Evolutionary conservation across 2,113 vertebrate species (phyloP).

Genomic region (Rhinichthys klamathensis): DNA sequence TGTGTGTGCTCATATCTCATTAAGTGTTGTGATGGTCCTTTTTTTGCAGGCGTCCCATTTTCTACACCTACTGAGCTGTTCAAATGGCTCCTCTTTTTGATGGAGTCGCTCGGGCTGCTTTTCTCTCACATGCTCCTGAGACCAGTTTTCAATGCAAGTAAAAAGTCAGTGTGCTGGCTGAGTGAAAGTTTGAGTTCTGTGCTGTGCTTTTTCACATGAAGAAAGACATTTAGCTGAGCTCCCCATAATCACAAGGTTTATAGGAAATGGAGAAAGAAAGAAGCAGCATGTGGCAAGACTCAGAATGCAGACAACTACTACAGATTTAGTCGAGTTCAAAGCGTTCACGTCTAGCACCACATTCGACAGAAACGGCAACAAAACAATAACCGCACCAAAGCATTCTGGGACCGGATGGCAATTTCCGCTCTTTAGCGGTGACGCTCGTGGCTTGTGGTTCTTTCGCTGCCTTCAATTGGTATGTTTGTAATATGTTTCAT

Average conservation of each 20-base stretch:
- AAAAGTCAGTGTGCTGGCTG: constrained; percentile 16
- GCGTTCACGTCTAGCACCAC: background rate
- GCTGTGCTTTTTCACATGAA: constrained; percentile 20
- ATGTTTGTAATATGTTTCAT: background rate
- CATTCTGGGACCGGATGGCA: constrained; percentile 6
- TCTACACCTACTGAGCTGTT: constrained; percentile 35
- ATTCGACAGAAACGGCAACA: background rate
- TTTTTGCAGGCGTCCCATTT: constrained; percentile 26
- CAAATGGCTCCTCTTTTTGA: constrained; percentile 23
- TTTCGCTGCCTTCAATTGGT: background rate
- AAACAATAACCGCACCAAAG: constrained; percentile 26
- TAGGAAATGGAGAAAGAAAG: constrained; percentile 28
- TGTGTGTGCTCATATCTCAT: constrained; percentile 27
- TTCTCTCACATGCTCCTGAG: constrained; percentile 22
- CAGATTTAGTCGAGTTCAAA: constrained; percentile 25
- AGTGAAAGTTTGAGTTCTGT: constrained; percentile 23
- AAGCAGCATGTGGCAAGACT: constrained; percentile 19
- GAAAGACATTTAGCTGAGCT: constrained; percentile 28
- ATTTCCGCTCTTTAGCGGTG: background rate
- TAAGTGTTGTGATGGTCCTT: constrained; percentile 4
- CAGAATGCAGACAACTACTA: constrained; percentile 27
- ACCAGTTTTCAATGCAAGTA: constrained; percentile 24
- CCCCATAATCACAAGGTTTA: constrained; percentile 40
- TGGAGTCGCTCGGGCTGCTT: background rate
- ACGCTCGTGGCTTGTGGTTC: background rate